A percentile compares a stretch with the other conserved stretches of the same genome.
phyloP scores from a whole-genome alignment of 2,888 invertebrate species.

The Lasioglossum morio region DNA sequence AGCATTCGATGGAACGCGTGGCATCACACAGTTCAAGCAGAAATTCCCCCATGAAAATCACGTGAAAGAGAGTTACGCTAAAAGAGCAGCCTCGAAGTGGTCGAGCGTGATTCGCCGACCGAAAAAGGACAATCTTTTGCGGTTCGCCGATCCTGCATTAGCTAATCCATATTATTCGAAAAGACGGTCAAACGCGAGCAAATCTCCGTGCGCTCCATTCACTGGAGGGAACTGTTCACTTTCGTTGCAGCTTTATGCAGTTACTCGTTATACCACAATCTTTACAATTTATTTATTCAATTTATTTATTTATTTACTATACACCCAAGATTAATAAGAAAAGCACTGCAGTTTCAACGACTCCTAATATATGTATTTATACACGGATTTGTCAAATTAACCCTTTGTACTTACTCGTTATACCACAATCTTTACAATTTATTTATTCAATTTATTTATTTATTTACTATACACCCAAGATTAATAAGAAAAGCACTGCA shows the following conservation, averaged over 20 bases:
- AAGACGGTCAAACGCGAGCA: constrained; percentile 38
- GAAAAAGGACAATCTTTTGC: constrained; percentile 63
- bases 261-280: not conserved
- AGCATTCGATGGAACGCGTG: not conserved
- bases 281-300: not conserved
- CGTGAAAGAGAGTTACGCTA: constrained; percentile 44
- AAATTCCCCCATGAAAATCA: constrained; percentile 4
- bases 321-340: not conserved
- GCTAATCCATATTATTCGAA: constrained; percentile 62
- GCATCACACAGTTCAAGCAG: not conserved
- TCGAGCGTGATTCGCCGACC: constrained; percentile 52
- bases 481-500: not conserved
- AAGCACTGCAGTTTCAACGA: not conserved
- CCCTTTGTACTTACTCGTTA: not conserved
- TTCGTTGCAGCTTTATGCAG: not conserved
- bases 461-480: not conserved
- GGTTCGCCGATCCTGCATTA: constrained; percentile 59
- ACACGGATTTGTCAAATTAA: not conserved
- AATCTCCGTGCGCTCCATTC: constrained; percentile 24
- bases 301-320: not conserved
- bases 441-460: not conserved
- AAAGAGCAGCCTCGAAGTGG: constrained; percentile 62
- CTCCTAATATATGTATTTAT: too few species aligned
- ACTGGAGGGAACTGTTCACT: constrained; percentile 14
- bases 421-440: not conserved